Evolutionary conservation across 2,888 invertebrate species (phyloP).

Genomic region (Caenorhabditis imperialis): DNA sequence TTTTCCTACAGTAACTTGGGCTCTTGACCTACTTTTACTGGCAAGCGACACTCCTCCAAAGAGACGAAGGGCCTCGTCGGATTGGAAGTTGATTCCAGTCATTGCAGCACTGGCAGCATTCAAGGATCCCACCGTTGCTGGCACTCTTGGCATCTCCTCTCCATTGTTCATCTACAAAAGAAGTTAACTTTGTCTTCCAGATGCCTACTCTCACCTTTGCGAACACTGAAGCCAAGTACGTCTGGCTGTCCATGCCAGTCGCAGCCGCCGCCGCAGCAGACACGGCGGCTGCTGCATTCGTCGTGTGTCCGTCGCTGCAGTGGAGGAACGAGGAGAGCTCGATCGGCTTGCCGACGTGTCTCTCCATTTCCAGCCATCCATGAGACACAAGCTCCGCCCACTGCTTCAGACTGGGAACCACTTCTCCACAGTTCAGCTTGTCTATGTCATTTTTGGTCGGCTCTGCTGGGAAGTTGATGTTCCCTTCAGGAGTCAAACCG

Average conservation of each 20-base stretch:
- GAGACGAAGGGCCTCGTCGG: constrained; percentile 31
- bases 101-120: constrained; percentile 50
- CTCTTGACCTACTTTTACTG: constrained; percentile 10
- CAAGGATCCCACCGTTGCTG: constrained; percentile 45
- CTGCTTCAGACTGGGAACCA: constrained; percentile 37
- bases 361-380: constrained; percentile 53
- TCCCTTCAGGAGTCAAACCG: constrained; percentile 29
- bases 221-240: constrained; percentile 42
- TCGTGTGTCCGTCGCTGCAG: constrained; percentile 17
- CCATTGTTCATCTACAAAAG: constrained; percentile 48
- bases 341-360: constrained; percentile 32
- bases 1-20: neutral
- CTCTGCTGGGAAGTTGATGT: constrained; percentile 34
- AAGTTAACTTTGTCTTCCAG: too few relatives aligned
- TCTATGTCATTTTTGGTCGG: constrained; percentile 39
- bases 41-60: constrained; percentile 41
- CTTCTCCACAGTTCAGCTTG: constrained; percentile 30
- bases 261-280: constrained; percentile 62
- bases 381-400: constrained; percentile 41
- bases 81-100: constrained; percentile 41
- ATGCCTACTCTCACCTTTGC: constrained; percentile 4
- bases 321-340: constrained; percentile 31
- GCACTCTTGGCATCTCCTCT: constrained; percentile 47
- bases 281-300: constrained; percentile 66
- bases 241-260: constrained; percentile 54